Evolutionary conservation across 2,113 vertebrate species (phyloP), one percentile per base, ranked within the genome.

Genomic region (Microcebus murinus): DNA sequence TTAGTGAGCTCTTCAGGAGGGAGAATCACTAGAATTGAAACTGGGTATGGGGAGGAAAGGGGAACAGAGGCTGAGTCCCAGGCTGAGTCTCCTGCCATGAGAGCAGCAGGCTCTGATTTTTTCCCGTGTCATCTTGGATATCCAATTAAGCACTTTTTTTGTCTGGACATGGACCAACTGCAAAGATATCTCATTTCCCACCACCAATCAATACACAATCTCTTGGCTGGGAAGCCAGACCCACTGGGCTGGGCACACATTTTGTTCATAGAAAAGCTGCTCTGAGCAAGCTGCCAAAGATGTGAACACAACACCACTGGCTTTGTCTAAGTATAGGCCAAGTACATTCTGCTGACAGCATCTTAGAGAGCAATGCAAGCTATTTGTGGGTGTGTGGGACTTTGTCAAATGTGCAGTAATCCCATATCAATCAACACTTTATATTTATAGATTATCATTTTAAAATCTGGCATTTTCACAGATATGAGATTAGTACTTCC

Each of bases 201-300:
- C 55, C 52, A n/a, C 34, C 63, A 36, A 90, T 59, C 93, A 89
- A 76, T 18, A 55, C 39, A 80, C 6, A n/a, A 63, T 61, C 71
- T 94, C 74, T 81, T 57, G 74, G 91, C 86, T 6, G 11, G 50
- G 52, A 86, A 84, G 70, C 36, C 79, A 81, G 92, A 71, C 27
- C 39, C 57, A 36, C 67, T 4, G 2, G 25, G 85, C 68, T 39
- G 59, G 74, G 59, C 63, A 61, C 55, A 45, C 94, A 59, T 39
- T 83, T 76, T 90, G 65, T 91, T 88, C 39, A 39, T 1, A 76
- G 55, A 68, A 89, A 94, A 95, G 59, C 73, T 55, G 31, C 85
- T 80, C 57, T 48, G 57, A 59, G 57, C 2, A 31, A 84, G 65
- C 71, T 95, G 77, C 86, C 89, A 61, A 71, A 77, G 42, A 55